Conservation (phyloP, 1,140 invertebrate species). For the Parasteatoda tepidariorum region DNA sequence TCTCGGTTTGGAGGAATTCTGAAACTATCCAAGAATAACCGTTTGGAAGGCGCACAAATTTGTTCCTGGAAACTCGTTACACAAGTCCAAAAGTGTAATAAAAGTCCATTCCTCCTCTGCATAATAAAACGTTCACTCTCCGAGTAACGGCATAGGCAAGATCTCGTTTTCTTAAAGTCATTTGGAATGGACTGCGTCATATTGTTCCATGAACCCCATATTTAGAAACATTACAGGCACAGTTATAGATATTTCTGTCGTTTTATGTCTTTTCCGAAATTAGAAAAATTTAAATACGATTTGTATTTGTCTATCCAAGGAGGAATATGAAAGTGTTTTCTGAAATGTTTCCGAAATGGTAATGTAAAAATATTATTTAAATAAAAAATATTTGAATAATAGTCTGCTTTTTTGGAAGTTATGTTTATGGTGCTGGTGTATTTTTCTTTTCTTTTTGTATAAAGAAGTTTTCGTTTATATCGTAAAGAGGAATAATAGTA, state of each 20-base stretch:
- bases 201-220: not conserved
- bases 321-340: too few species aligned
- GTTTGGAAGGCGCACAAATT: not conserved
- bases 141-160: not conserved
- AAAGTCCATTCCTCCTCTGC: not conserved
- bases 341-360: too few species aligned
- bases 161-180: not conserved
- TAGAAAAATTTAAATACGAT: not conserved
- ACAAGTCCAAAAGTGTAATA: not conserved
- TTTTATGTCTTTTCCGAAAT: not conserved
- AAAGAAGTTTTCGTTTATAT: too few species aligned
- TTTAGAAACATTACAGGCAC: not conserved
- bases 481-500: too few species aligned
- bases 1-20: not conserved
- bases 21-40: not conserved
- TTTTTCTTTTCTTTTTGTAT: too few species aligned
- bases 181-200: not conserved
- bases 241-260: not conserved
- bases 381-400: too few species aligned
- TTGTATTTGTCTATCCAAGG: not conserved
- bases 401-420: too few species aligned
- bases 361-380: too few species aligned
- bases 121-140: not conserved
- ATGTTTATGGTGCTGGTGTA: too few species aligned
- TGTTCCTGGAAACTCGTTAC: not conserved